Base-by-base conservation (phyloP, 2,888 invertebrate genomes). In the Scaptomyza polygonia region DNA sequence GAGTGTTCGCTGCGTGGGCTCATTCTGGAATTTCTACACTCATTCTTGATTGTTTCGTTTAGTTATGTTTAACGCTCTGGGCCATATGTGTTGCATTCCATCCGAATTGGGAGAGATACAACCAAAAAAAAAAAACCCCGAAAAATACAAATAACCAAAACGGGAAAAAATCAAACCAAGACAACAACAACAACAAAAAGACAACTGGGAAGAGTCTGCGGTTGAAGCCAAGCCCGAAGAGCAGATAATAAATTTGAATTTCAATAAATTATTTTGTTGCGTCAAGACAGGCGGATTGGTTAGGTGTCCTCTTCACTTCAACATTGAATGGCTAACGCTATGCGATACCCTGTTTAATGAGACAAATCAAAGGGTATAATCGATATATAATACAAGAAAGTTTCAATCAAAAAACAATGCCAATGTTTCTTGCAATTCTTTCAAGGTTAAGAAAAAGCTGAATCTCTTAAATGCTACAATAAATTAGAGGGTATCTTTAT, bases 1-100 rank as follows among this genome's bases (percentile, higher is more conserved):
- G 27, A 21, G 14, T 29, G 59, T 6, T 57, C 73, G 74, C 82
- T 86, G 85, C 86, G 88, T 89, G 86, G 86, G 86, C 89, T 86
- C 89, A 86, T 89, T 86, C 86, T 86, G 89, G 86, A 86, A 86
- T 86, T 89, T 87, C 82, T 86, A 86, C 89, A 83, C 89, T 88
- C 89, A 88, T 84, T 84, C 88, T 88, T 88, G 88, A 82, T 84
- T 87, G 88, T 88, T 88, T 88, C 82, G 83, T 88, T 77, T 72
- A 72, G 68, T 80, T 88, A 72, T 79, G 86, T 82, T 87, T 82
- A 86, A 86, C 88, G 83, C 89, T 88, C 58, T 85, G 83, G 86
- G 83, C 83, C 89, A 84, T 82, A 82, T 88, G 80, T 86, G 88
- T 64, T 88, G 83, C 83, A 83, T 83, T 83, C 88, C 83, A 83